A percentile compares a stretch with the other conserved stretches of the same genome.
Evolutionary conservation across 35 echinoderm and acorn worm species (phyloP).

Genomic region (Apostichopus japonicus): DNA sequence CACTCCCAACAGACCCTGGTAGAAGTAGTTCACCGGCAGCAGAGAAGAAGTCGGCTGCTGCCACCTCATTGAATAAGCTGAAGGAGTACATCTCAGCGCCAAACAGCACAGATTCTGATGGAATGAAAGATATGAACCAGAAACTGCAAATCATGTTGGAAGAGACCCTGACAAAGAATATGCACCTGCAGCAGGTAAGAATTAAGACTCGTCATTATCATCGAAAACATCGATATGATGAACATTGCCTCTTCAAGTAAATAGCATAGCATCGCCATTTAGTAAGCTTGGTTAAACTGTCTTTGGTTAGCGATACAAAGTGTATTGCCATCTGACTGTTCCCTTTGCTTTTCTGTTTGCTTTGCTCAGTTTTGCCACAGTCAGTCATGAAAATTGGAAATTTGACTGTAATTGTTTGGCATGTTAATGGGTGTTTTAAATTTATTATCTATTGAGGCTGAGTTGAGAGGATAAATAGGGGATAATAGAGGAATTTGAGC

Average conservation of each 20-base stretch:
- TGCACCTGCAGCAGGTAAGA: conserved; percentile 96
- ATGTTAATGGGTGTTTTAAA: too few species aligned
- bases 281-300: not conserved
- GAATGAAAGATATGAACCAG: conserved; percentile 87
- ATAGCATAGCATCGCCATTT: too few species aligned
- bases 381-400: too few species aligned
- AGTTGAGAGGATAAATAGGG: too few species aligned
- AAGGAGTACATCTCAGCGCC: conserved; percentile 82
- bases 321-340: too few species aligned
- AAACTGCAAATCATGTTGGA: conserved; percentile 97
- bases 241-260: too few species aligned
- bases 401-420: too few species aligned
- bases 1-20: conserved; percentile 37
- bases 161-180: conserved; percentile 97
- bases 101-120: conserved; percentile 48
- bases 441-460: too few species aligned
- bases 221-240: too few species aligned
- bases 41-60: conserved; percentile 55
- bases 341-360: not conserved
- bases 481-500: too few species aligned
- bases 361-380: not conserved
- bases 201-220: not conserved
- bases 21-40: conserved; percentile 23
- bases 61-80: conserved; percentile 76
- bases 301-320: not conserved